A percentile compares a stretch with the other conserved stretches of the same genome.
Conservation (phyloP, 1,140 invertebrate species). For the Anastatus disparis region DNA sequence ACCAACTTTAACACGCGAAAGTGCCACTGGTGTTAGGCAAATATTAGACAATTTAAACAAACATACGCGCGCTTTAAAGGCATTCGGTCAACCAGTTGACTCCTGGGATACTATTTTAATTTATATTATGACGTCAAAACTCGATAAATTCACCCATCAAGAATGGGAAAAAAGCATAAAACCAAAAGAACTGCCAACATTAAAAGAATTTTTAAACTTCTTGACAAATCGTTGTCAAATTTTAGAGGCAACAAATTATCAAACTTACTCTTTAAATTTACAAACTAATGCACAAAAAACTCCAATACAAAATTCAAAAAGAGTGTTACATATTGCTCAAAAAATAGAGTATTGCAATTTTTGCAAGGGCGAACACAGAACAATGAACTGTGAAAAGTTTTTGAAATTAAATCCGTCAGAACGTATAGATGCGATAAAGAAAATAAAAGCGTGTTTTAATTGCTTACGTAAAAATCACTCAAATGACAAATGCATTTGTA, state of each 20-base stretch:
- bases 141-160: constrained; percentile 37
- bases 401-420: constrained; percentile 2
- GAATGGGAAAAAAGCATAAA: constrained; percentile 43
- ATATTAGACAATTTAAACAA: constrained; percentile 42
- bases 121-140: constrained; percentile 38
- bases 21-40: constrained; percentile 24
- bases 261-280: not conserved
- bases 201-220: constrained; percentile 27
- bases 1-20: constrained; percentile 36
- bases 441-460: constrained; percentile 28
- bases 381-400: constrained; percentile 33
- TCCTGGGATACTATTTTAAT: constrained; percentile 44
- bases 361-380: constrained; percentile 34
- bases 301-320: not conserved
- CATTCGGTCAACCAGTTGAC: constrained; percentile 38
- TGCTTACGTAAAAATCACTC: not conserved
- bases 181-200: constrained; percentile 43
- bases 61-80: constrained; percentile 40
- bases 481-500: not conserved
- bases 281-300: not conserved
- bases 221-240: constrained; percentile 20
- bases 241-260: not conserved
- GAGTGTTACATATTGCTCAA: not conserved
- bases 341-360: not conserved
- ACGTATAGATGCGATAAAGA: constrained; percentile 14